These are phyloP conservation scores for Tiaroga cobitis DNA, from an alignment of 2,797 vertebrate species.

Conservation along the genomic window DNA sequence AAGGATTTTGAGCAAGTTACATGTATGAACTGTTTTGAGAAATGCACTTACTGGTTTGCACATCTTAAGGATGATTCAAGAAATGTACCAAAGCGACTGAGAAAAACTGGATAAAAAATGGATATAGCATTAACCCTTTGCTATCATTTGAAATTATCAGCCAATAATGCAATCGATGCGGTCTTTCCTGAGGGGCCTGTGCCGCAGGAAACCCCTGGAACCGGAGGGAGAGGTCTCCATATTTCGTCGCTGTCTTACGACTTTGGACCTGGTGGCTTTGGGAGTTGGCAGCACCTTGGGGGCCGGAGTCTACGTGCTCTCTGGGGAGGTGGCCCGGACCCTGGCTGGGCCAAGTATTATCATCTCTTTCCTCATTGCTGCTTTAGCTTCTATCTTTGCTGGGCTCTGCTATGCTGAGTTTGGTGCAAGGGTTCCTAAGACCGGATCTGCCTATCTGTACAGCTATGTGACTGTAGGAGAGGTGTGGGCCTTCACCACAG, in stretches of 20 bases:
- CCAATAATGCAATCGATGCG: constrained; percentile 63
- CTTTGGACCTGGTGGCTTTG: constrained; percentile 82
- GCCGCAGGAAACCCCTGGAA: constrained; percentile 79
- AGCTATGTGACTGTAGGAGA: constrained; percentile 89
- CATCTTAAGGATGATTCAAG: too few species aligned
- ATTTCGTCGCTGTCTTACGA: constrained; percentile 82
- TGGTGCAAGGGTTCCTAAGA: constrained; percentile 84
- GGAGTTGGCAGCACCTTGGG: constrained; percentile 84
- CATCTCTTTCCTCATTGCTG: constrained; percentile 87
- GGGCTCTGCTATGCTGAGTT: constrained; percentile 88
- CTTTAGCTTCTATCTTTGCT: constrained; percentile 83
- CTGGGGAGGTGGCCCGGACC: constrained; percentile 85
- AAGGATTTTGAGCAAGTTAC: too few species aligned
- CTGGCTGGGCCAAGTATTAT: constrained; percentile 85
- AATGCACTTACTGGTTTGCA: too few species aligned
- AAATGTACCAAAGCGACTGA: not conserved
- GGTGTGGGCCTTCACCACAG: constrained; percentile 86
- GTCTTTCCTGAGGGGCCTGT: constrained; percentile 71
- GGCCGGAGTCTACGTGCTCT: constrained; percentile 84
- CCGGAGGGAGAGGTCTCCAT: constrained; percentile 73
- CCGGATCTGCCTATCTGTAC: constrained; percentile 89
- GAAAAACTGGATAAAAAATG: not conserved
- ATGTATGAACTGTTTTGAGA: too few species aligned
- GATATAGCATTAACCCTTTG: not conserved
- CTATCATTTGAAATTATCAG: not conserved